Base-by-base conservation (phyloP, 92 coral and sea anemone genomes). In the Desmophyllum pertusum region DNA sequence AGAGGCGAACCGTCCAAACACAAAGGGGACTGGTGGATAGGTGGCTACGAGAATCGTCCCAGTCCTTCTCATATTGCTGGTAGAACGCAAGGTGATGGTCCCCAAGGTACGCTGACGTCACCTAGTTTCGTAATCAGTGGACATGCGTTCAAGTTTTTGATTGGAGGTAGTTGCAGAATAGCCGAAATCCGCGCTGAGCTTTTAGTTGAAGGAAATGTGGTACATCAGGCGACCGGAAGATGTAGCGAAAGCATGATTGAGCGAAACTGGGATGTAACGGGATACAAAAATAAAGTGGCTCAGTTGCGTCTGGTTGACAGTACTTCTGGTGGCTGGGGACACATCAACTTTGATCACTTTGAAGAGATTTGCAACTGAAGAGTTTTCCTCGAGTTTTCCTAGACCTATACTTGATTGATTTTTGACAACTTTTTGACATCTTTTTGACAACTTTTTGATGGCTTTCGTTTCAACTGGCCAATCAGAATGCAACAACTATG, bases 311-410 rank as follows among this genome's bases (percentile, higher is more conserved):
- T 87, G 46, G 48, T 90, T 59, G 93, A 90, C 33, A 6, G 17
- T 15, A 14, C 23, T 9, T 39, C 80, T n/a, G 69, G 51, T 3
- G 3, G 3, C 37, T 90, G 93, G 91, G 88, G 85, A n/a, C 84
- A 81, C 31, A 87, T 90, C 3, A 90, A 86, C 43, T 87, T 86
- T 52, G 93, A 90, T 62, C 81, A 90, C 53, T 63, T 86, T 66
- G 71, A 66, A 36, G 71, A 66, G 42, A 66, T 66, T 33, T 66
- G 71, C 7, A 9, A 35, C 71, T 66, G 33, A 66, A 10, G 52
- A 0, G 52, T 9, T 0, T 0, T 9, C 10, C 15, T 0, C 52
- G 52, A 46, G 8, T 46, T 46, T 46, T 15, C 52, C n/a, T n/a
- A n/a, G n/a, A n/a, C n/a, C n/a, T n/a, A n/a, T n/a, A n/a, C n/a